phyloP scores from a whole-genome alignment of 2,797 vertebrate genomes.

The Galagoides demidoff region DNA sequence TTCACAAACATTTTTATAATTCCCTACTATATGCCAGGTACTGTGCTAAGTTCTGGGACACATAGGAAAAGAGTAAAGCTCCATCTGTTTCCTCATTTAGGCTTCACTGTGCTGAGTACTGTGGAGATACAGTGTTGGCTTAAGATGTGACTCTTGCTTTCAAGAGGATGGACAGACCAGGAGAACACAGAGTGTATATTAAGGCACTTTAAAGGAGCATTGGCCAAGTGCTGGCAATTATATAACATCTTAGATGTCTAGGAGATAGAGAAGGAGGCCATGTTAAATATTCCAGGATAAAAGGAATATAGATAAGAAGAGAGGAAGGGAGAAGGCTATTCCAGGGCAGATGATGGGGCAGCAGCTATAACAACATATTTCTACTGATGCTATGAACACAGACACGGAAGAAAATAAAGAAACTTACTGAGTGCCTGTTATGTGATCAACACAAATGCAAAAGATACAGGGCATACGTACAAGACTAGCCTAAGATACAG shows the following conservation, averaged over 20 bases:
- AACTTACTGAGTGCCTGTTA: not conserved
- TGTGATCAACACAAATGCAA: not conserved
- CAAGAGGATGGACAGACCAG: not conserved
- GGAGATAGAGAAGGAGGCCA: not conserved
- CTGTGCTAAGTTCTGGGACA: not conserved
- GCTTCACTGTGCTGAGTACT: not conserved
- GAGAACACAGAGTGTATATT: not conserved
- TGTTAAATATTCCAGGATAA: not conserved
- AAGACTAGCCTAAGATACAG: not conserved
- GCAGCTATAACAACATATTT: not conserved
- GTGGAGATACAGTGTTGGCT: not conserved
- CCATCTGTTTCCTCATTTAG: not conserved
- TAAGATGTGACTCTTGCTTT: not conserved
- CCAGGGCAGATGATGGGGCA: not conserved
- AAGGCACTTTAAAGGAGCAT: not conserved
- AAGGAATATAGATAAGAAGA: not conserved
- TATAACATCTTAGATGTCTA: not conserved
- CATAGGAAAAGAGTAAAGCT: not conserved
- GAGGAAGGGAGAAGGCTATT: not conserved
- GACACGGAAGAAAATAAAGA: not conserved
- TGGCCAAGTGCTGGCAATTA: not conserved
- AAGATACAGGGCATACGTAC: not conserved
- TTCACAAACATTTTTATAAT: constrained; percentile 10
- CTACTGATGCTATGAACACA: not conserved
- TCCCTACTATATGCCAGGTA: not conserved